Conservation (phyloP, 2,113 vertebrate species). For the Morone chrysops region DNA sequence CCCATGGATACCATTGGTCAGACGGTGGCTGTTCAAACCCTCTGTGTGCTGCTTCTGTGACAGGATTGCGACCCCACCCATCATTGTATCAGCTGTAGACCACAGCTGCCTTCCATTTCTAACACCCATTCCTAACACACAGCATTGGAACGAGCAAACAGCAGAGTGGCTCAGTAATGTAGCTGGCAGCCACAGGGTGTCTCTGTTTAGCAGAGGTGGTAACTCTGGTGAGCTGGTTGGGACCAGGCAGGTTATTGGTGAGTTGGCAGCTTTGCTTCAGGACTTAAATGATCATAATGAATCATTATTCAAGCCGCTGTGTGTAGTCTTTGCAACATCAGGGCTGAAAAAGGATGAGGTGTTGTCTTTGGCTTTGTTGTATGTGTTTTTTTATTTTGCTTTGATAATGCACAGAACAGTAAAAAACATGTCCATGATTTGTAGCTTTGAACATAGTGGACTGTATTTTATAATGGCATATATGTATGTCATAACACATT, state of each 20-base stretch:
- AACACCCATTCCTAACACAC: not conserved
- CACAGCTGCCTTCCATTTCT: not conserved
- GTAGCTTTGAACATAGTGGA: no score
- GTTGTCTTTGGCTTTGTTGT: not conserved
- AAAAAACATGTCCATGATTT: not conserved
- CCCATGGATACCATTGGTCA: no score
- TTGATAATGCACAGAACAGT: not conserved
- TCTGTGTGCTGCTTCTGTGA: no score
- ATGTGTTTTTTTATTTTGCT: not conserved
- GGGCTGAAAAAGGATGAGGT: not conserved
- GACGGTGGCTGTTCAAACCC: no score
- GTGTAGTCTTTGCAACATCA: not conserved
- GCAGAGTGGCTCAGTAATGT: not conserved
- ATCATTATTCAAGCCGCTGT: not conserved
- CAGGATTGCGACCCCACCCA: not conserved
- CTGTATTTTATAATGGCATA: not conserved
- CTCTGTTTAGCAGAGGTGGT: constrained; percentile 22
- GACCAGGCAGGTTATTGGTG: not conserved
- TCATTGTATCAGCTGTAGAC: not conserved
- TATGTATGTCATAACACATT: not conserved
- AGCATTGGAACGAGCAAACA: not conserved
- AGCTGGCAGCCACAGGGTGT: constrained; percentile 25
- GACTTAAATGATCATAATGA: not conserved
- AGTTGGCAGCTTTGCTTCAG: not conserved
- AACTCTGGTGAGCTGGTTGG: not conserved